Conservation (phyloP, 2,797 vertebrate species). For the Chelmon rostratus region DNA sequence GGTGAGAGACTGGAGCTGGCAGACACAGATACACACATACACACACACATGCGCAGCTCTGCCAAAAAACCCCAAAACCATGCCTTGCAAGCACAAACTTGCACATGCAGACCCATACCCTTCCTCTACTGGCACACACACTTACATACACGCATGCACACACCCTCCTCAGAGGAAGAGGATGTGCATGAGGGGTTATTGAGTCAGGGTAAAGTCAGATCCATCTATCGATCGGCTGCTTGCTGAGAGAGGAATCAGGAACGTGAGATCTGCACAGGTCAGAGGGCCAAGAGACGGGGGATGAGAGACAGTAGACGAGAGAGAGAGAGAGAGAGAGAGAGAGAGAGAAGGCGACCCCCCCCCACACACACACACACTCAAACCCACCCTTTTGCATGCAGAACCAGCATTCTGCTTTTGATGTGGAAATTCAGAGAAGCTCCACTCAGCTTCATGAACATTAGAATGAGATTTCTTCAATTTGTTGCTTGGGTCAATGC, state of each 20-base stretch:
- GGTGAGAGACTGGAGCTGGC: slow-evolving; percentile 84
- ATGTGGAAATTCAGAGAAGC: slow-evolving; percentile 52
- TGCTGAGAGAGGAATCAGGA: slow-evolving; percentile 82
- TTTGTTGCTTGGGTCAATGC: slow-evolving; percentile 63
- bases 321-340: slow-evolving; percentile 34
- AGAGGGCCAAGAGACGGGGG: slow-evolving; percentile 73
- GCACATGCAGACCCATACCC: slow-evolving; percentile 54
- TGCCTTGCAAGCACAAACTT: slow-evolving; percentile 64
- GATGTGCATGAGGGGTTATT: slow-evolving; percentile 79
- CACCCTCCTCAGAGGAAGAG: slow-evolving; percentile 64
- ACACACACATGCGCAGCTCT: slow-evolving; percentile 52
- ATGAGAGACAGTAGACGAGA: slow-evolving; percentile 59
- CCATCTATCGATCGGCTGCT: slow-evolving; percentile 82
- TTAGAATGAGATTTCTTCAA: slow-evolving; percentile 58
- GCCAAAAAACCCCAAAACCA: slow-evolving; percentile 71
- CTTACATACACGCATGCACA: slow-evolving; percentile 43
- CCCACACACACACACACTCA: not conserved
- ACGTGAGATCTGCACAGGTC: slow-evolving; percentile 82
- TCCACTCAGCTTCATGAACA: slow-evolving; percentile 53
- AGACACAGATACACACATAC: slow-evolving; percentile 65
- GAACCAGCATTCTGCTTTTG: slow-evolving; percentile 47
- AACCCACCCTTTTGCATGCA: slow-evolving; percentile 52
- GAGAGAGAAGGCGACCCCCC: slow-evolving; percentile 8
- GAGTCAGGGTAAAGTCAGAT: slow-evolving; percentile 84
- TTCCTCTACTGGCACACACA: slow-evolving; percentile 46